phyloP scores from a whole-genome alignment of 1,140 invertebrate species.

The Euura saliciscinereae region DNA sequence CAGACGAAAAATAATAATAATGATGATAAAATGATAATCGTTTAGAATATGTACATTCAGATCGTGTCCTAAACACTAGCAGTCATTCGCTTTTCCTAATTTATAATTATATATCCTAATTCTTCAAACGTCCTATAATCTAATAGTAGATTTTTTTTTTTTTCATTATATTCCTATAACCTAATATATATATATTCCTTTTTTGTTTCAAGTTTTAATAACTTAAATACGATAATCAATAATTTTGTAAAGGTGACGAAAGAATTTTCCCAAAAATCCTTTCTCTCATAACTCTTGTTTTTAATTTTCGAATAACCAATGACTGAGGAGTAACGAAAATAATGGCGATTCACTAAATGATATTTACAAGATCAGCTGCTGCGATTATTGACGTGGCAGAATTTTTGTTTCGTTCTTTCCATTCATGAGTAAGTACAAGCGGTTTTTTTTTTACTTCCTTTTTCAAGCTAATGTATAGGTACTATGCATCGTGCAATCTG shows the following conservation, averaged over 20 bases:
- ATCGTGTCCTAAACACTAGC: constrained; percentile 4
- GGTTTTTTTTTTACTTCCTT: too few relatives aligned
- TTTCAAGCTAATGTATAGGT: too few relatives aligned
- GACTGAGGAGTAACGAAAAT: too few relatives aligned
- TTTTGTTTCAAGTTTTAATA: neutral
- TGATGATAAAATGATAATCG: neutral
- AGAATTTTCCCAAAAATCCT: neutral
- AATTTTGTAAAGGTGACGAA: neutral
- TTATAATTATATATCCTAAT: too few relatives aligned
- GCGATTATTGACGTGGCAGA: too few relatives aligned
- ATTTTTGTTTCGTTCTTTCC: too few relatives aligned
- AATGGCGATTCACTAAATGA: neutral
- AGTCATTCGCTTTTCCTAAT: neutral
- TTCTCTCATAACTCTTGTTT: neutral
- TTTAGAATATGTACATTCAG: constrained; percentile 1
- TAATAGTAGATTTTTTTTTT: neutral
- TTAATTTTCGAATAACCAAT: neutral
- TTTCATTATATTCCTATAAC: neutral
- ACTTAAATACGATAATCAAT: neutral
- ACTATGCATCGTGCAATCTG: too few relatives aligned
- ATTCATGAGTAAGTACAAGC: too few relatives aligned
- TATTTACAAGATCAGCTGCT: neutral
- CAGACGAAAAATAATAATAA: too few relatives aligned
- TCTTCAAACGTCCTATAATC: too few relatives aligned
- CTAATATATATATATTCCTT: neutral